Evolutionary conservation across 2,888 invertebrate species (phyloP).

Genomic region (Amorpha juglandis): DNA sequence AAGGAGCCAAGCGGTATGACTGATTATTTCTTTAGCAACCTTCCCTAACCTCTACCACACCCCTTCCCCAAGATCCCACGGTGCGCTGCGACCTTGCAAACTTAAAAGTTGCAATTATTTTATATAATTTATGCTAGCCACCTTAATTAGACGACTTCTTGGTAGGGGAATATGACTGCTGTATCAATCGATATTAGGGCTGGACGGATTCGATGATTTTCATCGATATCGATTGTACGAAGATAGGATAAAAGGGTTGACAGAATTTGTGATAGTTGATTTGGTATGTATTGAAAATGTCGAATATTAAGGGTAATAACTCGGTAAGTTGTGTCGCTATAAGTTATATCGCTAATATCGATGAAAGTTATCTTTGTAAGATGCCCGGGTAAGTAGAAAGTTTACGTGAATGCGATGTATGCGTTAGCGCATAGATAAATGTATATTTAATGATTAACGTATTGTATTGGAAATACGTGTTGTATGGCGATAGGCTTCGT

Average conservation of each 20-base stretch:
- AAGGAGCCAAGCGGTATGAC: slow-evolving; percentile 29
- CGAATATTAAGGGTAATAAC: slow-evolving; percentile 5
- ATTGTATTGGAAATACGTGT: neutral
- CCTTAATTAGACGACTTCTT: neutral
- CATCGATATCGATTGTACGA: slow-evolving; percentile 2
- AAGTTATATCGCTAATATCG: slow-evolving; percentile 2
- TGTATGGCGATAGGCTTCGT: neutral
- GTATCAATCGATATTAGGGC: slow-evolving; percentile 5
- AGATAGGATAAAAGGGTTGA: neutral
- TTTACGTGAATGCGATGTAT: slow-evolving; percentile 18
- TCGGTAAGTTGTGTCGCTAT: slow-evolving; percentile 3
- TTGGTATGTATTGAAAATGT: neutral
- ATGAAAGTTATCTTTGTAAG: slow-evolving; percentile 4
- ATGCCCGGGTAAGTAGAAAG: slow-evolving; percentile 13
- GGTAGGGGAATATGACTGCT: neutral
- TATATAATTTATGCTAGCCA: slow-evolving; percentile 7
- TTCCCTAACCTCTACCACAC: neutral
- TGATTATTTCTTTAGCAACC: slow-evolving; percentile 33
- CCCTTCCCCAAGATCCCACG: neutral
- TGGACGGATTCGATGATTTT: slow-evolving; percentile 8
- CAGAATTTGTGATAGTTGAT: slow-evolving; percentile 3
- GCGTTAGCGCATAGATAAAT: slow-evolving; percentile 16
- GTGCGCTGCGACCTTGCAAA: slow-evolving; percentile 4
- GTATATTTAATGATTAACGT: slow-evolving; percentile 21
- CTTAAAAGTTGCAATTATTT: slow-evolving; percentile 2